Evolutionary conservation across 1,140 invertebrate genomes (phyloP).

Genomic region (Drosophila simulans): DNA sequence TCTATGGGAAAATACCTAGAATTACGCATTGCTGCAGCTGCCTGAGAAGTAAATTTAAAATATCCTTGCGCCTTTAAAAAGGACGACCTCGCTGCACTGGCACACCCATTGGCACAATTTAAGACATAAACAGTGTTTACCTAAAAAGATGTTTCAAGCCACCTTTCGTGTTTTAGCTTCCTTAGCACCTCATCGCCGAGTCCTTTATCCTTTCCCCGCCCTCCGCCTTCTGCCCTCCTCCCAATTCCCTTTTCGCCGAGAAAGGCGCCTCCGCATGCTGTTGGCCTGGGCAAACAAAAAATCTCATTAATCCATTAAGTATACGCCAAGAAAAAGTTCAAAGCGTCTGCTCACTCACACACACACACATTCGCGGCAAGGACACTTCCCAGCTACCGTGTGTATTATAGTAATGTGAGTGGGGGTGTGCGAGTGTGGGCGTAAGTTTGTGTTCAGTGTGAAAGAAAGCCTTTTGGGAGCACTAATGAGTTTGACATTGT

Average conservation of each 20-base stretch:
- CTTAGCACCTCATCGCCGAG: conserved; percentile 8
- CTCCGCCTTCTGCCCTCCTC: not conserved
- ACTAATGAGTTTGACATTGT: conserved; percentile 83
- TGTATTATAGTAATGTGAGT: conserved; percentile 45
- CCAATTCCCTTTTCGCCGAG: conserved; percentile 20
- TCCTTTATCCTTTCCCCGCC: conserved; percentile 11
- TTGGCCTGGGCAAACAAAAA: conserved; percentile 81
- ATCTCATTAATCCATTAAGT: conserved; percentile 83
- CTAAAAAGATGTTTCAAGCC: conserved; percentile 47
- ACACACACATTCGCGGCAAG: conserved; percentile 27
- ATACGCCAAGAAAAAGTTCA: conserved; percentile 81
- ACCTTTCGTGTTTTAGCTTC: conserved; percentile 42
- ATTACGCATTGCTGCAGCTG: not conserved
- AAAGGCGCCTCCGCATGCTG: conserved; percentile 59
- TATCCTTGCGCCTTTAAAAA: conserved; percentile 11
- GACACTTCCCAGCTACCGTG: conserved; percentile 45
- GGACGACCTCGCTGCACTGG: conserved; percentile 27
- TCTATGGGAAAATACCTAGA: not conserved
- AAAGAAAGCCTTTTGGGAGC: conserved; percentile 82
- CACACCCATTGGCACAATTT: conserved; percentile 54
- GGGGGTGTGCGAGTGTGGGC: conserved; percentile 26
- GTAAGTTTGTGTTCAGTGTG: conserved; percentile 65
- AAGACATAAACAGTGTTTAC: conserved; percentile 73
- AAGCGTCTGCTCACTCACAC: conserved; percentile 56
- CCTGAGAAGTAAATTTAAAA: not conserved